Conservation (phyloP, 2,113 vertebrate genomes). For the Danionella cerebrum region DNA sequence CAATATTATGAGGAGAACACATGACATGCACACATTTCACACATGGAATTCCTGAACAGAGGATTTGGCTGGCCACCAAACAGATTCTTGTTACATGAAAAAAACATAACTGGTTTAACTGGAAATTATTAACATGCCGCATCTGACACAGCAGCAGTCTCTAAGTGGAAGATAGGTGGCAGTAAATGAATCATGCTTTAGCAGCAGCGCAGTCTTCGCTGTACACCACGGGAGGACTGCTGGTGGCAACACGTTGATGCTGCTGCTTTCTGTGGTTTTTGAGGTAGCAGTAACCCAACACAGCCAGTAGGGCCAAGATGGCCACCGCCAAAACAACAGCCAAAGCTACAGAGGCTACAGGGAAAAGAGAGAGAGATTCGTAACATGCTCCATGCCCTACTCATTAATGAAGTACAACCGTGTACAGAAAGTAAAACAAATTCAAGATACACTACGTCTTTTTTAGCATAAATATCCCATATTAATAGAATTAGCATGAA, state of each 20-base stretch:
- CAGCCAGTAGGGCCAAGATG: constrained; percentile 67
- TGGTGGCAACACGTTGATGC: constrained; percentile 45
- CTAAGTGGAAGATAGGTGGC: neutral
- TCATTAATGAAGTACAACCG: too few relatives aligned
- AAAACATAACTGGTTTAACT: too few relatives aligned
- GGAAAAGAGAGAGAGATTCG: neutral
- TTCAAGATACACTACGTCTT: too few relatives aligned
- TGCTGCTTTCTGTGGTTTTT: constrained; percentile 59
- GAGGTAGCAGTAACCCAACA: constrained; percentile 75
- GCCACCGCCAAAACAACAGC: constrained; percentile 67
- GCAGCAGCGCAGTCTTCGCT: constrained; percentile 70
- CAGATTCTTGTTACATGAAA: too few relatives aligned
- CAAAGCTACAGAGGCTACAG: constrained; percentile 60
- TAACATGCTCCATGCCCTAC: too few relatives aligned
- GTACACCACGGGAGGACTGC: constrained; percentile 59
- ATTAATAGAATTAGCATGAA: too few relatives aligned
- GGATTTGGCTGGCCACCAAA: too few relatives aligned
- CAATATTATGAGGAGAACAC: too few relatives aligned
- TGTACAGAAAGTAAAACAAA: too few relatives aligned
- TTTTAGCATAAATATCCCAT: too few relatives aligned
- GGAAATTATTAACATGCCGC: neutral
- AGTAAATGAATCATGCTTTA: constrained; percentile 36
- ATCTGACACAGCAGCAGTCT: neutral
- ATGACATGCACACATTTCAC: too few relatives aligned
- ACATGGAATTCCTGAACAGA: too few relatives aligned